Evolutionary conservation across 2,797 vertebrate species (phyloP), one percentile per base, ranked within the genome.

Genomic region (Limnodromus scolopaceus): DNA sequence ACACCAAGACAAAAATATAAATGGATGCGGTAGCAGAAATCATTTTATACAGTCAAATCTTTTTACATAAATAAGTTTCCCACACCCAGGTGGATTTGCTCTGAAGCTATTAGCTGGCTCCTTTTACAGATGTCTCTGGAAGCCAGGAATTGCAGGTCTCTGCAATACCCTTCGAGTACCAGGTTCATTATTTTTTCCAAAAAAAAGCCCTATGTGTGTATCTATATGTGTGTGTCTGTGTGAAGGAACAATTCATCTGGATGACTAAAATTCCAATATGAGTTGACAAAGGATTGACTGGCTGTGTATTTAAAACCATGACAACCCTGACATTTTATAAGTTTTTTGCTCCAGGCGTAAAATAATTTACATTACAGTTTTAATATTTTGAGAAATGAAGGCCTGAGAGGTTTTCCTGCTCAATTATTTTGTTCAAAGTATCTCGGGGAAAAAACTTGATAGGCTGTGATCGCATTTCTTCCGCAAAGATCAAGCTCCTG

Each of bases 291-390:
- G 90, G 84, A 45, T 25, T 64, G 81, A 28, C 54, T 75, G 71
- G 61, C 60, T 25, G 61, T 85, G 54, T 61, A 45, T 91, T 95
- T 70, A 89, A 95, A 95, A 63, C 89, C 88, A 71, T 60, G 22
- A 89, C 95, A 91, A 63, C 54, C 76, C 76, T 83, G 81, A 85
- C 30, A 79, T 88, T 91, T 94, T 87, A 66, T 60, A 65, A 76
- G 70, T 36, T 80, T 94, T 89, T 94, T 76, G 86, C 96, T 77
- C 54, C 60, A 24, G 87, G 93, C 84, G 1, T 13, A 13, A 61
- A 65, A 81, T 76, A 66, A 95, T 94, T 96, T 94, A 74, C 96
- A 95, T 92, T 20, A 68, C 51, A 4, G 74, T 89, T 87, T 93
- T 60, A 89, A 93, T 94, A 93, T 92, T 95, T 71, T 19, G 75